Evolutionary conservation across 2,113 vertebrate species (phyloP).

Genomic region (Microtus oregoni): DNA sequence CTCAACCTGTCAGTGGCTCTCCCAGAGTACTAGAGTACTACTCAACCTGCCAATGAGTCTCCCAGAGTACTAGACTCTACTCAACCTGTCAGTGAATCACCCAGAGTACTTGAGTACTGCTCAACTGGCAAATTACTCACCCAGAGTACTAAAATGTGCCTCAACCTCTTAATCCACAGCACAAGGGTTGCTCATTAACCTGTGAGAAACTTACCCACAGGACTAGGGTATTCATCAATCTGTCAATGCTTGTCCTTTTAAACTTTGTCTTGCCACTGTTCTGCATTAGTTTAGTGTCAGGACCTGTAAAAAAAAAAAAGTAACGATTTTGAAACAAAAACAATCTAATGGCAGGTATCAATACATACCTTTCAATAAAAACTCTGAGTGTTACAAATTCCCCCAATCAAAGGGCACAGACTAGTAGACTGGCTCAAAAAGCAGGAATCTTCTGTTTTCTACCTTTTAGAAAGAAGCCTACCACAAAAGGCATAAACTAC

Average conservation of each 20-base stretch:
- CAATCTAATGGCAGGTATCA: neutral
- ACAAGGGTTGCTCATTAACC: too few relatives aligned
- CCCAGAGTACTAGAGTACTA: neutral
- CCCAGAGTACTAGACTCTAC: too few relatives aligned
- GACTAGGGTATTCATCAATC: conserved; percentile 89
- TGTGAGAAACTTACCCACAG: conserved; percentile 87
- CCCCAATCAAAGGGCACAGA: neutral
- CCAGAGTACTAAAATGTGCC: neutral
- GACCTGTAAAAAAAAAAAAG: conserved; percentile 80
- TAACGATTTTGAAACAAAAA: conserved; percentile 7
- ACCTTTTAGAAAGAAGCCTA: neutral
- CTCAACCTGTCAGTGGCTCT: conserved; percentile 56
- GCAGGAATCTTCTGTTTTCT: neutral
- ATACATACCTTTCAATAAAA: neutral
- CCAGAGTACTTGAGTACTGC: too few relatives aligned
- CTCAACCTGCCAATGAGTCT: too few relatives aligned
- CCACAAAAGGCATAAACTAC: neutral
- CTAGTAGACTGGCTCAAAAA: neutral
- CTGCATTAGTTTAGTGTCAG: conserved; percentile 91
- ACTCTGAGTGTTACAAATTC: neutral
- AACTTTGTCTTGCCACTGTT: conserved; percentile 90
- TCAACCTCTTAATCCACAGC: neutral
- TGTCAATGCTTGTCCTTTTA: conserved; percentile 91
- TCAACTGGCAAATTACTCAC: conserved; percentile 61
- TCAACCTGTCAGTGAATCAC: too few relatives aligned